These are phyloP conservation scores for Coenonympha glycerion DNA, from an alignment of 2,888 invertebrate species.

Conservation along the genomic window DNA sequence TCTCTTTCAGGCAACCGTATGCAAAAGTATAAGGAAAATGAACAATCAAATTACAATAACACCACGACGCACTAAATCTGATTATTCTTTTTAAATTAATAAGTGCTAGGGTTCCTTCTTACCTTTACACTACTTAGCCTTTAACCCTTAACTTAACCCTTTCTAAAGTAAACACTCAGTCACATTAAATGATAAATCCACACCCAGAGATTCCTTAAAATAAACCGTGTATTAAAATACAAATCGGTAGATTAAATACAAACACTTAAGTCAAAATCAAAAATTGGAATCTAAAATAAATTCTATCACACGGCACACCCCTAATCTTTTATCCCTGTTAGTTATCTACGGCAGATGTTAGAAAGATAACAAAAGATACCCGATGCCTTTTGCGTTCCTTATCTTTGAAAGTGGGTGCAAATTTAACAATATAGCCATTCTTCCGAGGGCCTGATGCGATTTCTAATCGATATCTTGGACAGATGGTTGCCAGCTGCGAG, in stretches of 20 bases:
- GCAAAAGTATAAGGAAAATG: too few species aligned
- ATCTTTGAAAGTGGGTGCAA: constrained; percentile 43
- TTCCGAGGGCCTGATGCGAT: constrained; percentile 13
- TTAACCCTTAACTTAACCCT: too few species aligned
- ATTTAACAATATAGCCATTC: constrained; percentile 41
- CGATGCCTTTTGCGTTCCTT: constrained; percentile 21
- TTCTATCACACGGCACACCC: constrained; percentile 15
- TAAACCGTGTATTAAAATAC: not conserved
- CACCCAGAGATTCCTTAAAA: too few species aligned
- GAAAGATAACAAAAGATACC: constrained; percentile 23
- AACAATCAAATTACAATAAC: too few species aligned
- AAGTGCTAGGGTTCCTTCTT: too few species aligned
- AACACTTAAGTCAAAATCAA: not conserved
- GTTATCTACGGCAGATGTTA: constrained; percentile 28
- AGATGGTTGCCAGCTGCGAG: constrained; percentile 23
- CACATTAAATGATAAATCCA: too few species aligned
- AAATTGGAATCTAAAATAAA: not conserved
- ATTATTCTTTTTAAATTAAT: too few species aligned
- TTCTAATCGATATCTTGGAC: constrained; percentile 25
- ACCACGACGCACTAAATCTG: too few species aligned
- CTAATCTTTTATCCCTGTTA: constrained; percentile 10
- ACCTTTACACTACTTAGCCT: too few species aligned
- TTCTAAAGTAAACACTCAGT: too few species aligned
- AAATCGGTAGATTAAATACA: too few species aligned
- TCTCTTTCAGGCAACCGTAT: too few species aligned